Evolutionary conservation across 2,113 vertebrate genomes (phyloP).

Genomic region (Prionailurus viverrinus): DNA sequence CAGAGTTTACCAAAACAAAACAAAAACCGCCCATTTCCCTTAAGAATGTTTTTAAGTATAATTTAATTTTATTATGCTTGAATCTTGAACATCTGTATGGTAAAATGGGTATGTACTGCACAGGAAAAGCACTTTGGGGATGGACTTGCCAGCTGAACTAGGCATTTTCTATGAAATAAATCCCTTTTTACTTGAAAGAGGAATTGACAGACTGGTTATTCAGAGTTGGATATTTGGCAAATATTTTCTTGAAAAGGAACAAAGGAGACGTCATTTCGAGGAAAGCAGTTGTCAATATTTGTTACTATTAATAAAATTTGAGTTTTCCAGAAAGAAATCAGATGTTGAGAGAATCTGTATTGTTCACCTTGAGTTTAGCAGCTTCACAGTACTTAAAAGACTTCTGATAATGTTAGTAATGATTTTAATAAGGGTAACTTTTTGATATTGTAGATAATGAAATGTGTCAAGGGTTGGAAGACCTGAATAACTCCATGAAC

Average conservation of each 20-base stretch:
- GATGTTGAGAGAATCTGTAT: not conserved
- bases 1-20: not conserved
- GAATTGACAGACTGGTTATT: not conserved
- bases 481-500: not conserved
- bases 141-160: not conserved
- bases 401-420: not conserved
- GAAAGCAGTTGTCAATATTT: not conserved
- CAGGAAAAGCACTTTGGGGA: not conserved
- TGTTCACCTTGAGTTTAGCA: not conserved
- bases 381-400: not conserved
- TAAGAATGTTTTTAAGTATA: not conserved
- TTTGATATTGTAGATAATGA: not conserved
- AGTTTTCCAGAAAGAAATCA: constrained; percentile 7
- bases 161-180: not conserved
- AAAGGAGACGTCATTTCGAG: not conserved
- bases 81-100: not conserved
- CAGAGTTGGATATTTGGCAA: not conserved
- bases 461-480: not conserved
- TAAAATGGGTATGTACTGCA: not conserved
- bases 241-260: not conserved
- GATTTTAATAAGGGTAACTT: not conserved
- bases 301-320: not conserved
- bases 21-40: not conserved
- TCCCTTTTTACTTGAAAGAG: not conserved
- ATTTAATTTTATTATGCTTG: not conserved